These are phyloP conservation scores for Leuciscus idus DNA, from an alignment of 2,113 vertebrate genomes.

Conservation along the genomic window DNA sequence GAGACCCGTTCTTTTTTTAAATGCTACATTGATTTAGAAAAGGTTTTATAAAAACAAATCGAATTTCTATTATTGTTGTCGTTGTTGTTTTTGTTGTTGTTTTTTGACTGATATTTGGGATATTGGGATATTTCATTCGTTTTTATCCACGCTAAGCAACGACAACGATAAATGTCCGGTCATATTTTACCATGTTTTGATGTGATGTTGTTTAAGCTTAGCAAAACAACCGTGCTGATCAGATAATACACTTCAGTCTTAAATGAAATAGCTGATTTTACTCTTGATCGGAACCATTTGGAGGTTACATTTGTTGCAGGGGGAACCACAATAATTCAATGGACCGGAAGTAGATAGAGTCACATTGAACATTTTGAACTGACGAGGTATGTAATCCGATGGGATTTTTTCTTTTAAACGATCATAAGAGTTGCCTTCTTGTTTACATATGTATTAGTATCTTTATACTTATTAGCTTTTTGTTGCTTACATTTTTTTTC, in stretches of 20 bases:
- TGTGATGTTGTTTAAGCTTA: background rate
- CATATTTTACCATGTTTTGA: background rate
- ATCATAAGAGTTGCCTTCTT: background rate
- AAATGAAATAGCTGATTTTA: background rate
- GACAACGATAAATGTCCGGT: background rate
- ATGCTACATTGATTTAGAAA: background rate
- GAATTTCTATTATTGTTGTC: too few relatives aligned
- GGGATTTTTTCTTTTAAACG: background rate
- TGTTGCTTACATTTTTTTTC: background rate
- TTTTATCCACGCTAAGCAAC: background rate
- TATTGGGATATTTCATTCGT: background rate
- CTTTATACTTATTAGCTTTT: background rate
- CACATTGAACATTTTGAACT: conserved; percentile 68
- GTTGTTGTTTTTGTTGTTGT: too few relatives aligned
- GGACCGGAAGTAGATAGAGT: conserved; percentile 63
- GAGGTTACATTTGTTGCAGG: conserved; percentile 37
- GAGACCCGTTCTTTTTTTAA: background rate
- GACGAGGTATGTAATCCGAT: background rate
- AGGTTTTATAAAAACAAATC: background rate
- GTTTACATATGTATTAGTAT: background rate
- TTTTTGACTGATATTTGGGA: background rate
- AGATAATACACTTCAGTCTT: background rate
- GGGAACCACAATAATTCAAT: background rate
- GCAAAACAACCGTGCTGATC: background rate
- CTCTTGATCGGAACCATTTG: conserved; percentile 2